A percentile compares a stretch with the other conserved stretches of the same genome.
phyloP scores from a whole-genome alignment of 2,113 vertebrate genomes.

The Saccopteryx leptura region DNA sequence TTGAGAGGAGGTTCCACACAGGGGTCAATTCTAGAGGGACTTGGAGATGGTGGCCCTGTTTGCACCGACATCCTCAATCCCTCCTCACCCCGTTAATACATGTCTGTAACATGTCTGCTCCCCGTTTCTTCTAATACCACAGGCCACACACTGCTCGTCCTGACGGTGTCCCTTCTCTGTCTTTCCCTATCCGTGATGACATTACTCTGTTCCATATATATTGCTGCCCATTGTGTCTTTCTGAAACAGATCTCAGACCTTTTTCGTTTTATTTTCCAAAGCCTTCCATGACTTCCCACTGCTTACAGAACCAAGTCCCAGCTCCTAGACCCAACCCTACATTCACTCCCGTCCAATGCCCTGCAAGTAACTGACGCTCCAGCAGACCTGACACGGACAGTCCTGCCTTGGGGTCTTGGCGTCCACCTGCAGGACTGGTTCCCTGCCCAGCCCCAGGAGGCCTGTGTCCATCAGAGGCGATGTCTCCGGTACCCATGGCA shows the following conservation, averaged over 20 bases:
- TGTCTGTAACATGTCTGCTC: fast-evolving
- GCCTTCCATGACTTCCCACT: not conserved
- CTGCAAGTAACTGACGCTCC: not conserved
- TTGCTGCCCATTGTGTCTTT: not conserved
- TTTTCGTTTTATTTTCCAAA: not conserved
- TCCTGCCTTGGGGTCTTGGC: not conserved
- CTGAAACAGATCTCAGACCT: not conserved
- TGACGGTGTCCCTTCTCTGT: not conserved
- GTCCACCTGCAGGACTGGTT: not conserved
- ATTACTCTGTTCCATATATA: not conserved
- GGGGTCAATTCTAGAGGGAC: not conserved
- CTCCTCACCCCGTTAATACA: too few relatives aligned
- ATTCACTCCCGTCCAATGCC: not conserved
- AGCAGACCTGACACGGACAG: not conserved
- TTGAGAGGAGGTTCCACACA: not conserved
- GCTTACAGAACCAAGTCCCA: not conserved
- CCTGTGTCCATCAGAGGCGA: not conserved
- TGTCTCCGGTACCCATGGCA: not conserved
- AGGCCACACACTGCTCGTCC: not conserved
- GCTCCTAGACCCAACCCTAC: not conserved
- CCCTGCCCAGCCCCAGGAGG: not conserved
- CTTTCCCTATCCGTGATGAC: not conserved
- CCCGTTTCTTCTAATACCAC: not conserved
- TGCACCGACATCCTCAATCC: fast-evolving
- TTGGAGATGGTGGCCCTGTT: not conserved